Evolutionary conservation across 23 tunicate genomes (phyloP).

Genomic region (Styela clava): DNA sequence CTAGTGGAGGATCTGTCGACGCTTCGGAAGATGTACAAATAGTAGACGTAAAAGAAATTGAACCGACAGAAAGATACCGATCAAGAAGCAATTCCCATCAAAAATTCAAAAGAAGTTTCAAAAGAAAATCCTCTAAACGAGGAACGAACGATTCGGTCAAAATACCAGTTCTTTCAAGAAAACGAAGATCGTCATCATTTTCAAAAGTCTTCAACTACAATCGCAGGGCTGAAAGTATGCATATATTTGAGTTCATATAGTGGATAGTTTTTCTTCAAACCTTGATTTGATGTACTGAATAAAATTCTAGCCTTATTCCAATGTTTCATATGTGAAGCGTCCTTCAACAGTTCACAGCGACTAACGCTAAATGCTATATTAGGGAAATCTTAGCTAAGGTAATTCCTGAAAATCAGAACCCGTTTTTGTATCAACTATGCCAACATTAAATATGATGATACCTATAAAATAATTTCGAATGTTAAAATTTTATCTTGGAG

Average conservation of each 20-base stretch:
- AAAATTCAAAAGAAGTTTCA: not conserved
- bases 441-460: no score
- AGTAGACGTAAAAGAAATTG: constrained; percentile 8
- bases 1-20: constrained; percentile 10
- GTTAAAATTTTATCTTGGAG: no score
- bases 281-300: no score
- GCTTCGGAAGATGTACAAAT: constrained; percentile 19
- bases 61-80: not conserved
- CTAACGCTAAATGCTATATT: no score
- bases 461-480: no score
- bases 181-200: constrained; percentile 16
- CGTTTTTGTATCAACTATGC: no score
- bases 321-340: no score
- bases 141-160: not conserved
- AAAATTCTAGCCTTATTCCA: no score
- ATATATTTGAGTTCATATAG: not conserved
- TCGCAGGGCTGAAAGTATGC: constrained; percentile 7
- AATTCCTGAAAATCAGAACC: no score
- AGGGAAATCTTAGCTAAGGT: no score
- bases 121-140: not conserved
- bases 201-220: constrained; percentile 19
- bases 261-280: no score
- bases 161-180: not conserved
- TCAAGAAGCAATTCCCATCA: not conserved
- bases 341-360: no score